Percentiles rank a stretch among this genome's conserved stretches.
These are phyloP conservation scores for Athetis lepigone DNA, from an alignment of 2,888 invertebrate genomes.

Conservation along the genomic window DNA sequence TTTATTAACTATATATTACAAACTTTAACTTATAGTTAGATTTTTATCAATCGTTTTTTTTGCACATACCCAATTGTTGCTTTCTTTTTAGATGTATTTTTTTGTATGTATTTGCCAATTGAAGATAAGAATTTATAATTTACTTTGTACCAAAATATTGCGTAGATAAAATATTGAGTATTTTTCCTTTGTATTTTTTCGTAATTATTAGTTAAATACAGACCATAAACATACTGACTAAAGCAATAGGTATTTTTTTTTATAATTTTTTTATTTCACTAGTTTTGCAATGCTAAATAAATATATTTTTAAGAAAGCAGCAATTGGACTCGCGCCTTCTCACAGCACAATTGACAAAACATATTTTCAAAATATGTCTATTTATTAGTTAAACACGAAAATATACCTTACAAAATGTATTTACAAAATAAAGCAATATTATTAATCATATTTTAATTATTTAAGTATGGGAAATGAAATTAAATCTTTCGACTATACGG, in stretches of 20 bases:
- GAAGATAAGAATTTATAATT: constrained; percentile 41
- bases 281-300: constrained; percentile 12
- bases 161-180: too few relatives aligned
- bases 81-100: constrained; percentile 57
- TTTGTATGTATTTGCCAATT: constrained; percentile 50
- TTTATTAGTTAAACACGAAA: constrained; percentile 87
- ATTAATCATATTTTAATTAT: constrained; percentile 73
- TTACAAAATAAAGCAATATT: constrained; percentile 88
- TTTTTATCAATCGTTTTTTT: constrained; percentile 87
- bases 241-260: constrained; percentile 1
- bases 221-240: constrained; percentile 23
- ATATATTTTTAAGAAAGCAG: constrained; percentile 67
- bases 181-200: too few relatives aligned
- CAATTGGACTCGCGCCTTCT: constrained; percentile 79
- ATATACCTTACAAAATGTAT: constrained; percentile 89
- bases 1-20: constrained; percentile 90
- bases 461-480: constrained; percentile 79
- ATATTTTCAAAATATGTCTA: constrained; percentile 90
- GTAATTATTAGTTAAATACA: background rate
- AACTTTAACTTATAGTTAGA: constrained; percentile 87
- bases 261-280: constrained; percentile 11
- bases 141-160: constrained; percentile 2
- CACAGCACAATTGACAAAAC: constrained; percentile 91
- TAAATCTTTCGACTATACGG: constrained; percentile 64
- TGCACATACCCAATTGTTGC: constrained; percentile 77